Percentiles rank a stretch among this genome's conserved stretches.
phyloP scores from a whole-genome alignment of 2,113 vertebrate genomes.

The Gorsachius goisagi region DNA sequence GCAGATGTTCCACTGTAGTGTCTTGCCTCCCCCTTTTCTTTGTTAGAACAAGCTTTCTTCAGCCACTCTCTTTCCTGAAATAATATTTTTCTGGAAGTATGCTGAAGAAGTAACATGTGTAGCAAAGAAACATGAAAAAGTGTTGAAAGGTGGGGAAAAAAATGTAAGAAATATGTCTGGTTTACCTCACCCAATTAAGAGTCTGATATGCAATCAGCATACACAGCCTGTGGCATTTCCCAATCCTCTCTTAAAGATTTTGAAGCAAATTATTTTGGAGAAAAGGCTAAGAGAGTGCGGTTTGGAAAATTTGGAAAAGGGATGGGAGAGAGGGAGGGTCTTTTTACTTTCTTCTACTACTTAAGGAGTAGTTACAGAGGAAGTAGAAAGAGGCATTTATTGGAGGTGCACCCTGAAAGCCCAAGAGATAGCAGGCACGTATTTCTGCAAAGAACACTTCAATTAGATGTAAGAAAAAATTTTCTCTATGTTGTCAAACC shows the following conservation, averaged over 20 bases:
- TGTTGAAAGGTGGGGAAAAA: not conserved
- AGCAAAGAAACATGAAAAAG: not conserved
- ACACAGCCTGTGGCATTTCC: not conserved
- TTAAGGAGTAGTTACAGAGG: not conserved
- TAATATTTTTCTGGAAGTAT: not conserved
- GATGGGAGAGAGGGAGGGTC: not conserved
- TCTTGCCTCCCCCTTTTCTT: not conserved
- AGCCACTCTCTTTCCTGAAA: not conserved
- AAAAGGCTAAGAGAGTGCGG: not conserved
- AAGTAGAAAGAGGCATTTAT: not conserved
- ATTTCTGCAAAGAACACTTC: not conserved
- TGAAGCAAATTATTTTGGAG: not conserved
- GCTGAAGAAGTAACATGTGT: not conserved
- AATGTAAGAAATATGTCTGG: not conserved
- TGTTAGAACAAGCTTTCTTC: not conserved
- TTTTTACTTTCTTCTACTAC: not conserved
- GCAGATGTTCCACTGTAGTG: not conserved
- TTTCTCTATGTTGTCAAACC: rapidly evolving
- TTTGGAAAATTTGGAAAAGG: not conserved
- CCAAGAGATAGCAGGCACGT: not conserved
- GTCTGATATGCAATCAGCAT: not conserved
- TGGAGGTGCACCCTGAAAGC: not conserved
- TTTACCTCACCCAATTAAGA: not conserved
- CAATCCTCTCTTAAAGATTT: not conserved
- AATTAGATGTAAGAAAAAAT: not conserved